These are phyloP conservation scores for Oryzias dopingdopingensis DNA, from an alignment of 2,797 vertebrate species.

Conservation along the genomic window DNA sequence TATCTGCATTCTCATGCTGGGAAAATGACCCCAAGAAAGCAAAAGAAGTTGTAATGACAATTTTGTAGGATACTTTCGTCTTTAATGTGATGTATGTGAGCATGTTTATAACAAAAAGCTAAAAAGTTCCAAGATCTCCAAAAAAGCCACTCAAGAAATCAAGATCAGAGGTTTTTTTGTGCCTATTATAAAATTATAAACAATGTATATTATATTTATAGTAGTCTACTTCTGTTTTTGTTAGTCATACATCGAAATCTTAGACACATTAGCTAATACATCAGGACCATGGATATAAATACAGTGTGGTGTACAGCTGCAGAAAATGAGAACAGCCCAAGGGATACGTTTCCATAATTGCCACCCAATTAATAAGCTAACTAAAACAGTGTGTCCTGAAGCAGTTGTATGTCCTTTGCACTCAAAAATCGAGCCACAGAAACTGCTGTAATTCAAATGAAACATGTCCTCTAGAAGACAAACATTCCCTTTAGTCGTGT, in stretches of 20 bases:
- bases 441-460: constrained; percentile 44
- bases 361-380: constrained; percentile 65
- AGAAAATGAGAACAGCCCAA: constrained; percentile 44
- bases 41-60: constrained; percentile 4
- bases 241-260: too few relatives aligned
- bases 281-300: constrained; percentile 19
- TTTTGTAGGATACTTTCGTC: constrained; percentile 22
- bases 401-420: constrained; percentile 51
- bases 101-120: neutral
- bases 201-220: too few relatives aligned
- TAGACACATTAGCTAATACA: neutral
- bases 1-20: neutral
- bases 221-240: too few relatives aligned
- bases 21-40: constrained; percentile 6
- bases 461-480: constrained; percentile 60
- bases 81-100: constrained; percentile 7
- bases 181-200: too few relatives aligned
- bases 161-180: neutral
- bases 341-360: constrained; percentile 63
- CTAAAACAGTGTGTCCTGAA: constrained; percentile 51
- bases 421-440: constrained; percentile 45
- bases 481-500: constrained; percentile 46
- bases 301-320: constrained; percentile 31
- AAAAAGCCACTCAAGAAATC: too few relatives aligned
- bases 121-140: neutral